Percentiles rank a stretch among this genome's conserved stretches.
These are phyloP conservation scores for Telmatherina bonti DNA, from an alignment of 2,797 vertebrate species.

Conservation along the genomic window DNA sequence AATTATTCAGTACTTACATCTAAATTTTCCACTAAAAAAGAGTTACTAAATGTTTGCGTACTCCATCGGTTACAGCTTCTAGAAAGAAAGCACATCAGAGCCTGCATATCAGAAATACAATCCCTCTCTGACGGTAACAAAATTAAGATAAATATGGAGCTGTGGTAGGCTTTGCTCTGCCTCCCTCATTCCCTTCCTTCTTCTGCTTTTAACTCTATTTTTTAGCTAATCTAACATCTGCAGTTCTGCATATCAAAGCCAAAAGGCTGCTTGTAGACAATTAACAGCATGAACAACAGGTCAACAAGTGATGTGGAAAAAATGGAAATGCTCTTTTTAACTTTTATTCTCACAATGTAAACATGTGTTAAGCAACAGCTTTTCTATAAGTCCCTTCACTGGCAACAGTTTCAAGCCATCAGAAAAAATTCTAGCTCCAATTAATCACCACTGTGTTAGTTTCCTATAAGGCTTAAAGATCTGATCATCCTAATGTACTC, in stretches of 20 bases:
- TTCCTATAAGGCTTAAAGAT: conserved; percentile 11
- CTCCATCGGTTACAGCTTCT: neutral
- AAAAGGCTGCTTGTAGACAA: conserved; percentile 9
- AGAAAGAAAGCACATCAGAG: neutral
- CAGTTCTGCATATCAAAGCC: conserved; percentile 53
- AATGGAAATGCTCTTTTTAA: neutral
- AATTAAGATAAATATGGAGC: conserved; percentile 12
- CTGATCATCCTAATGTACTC: neutral
- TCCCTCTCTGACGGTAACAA: neutral
- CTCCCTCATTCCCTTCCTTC: neutral
- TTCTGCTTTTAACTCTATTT: conserved; percentile 46
- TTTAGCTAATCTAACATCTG: conserved; percentile 55
- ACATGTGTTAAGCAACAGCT: neutral
- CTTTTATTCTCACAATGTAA: neutral
- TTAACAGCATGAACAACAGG: conserved; percentile 3
- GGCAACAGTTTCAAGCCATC: neutral
- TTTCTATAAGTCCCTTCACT: neutral
- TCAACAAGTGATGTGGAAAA: neutral
- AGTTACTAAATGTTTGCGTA: neutral
- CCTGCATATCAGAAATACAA: neutral
- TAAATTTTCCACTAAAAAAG: no score
- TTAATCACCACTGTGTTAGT: neutral
- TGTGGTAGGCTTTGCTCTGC: neutral
- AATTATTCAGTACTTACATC: neutral
- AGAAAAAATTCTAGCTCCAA: neutral